phyloP scores from a whole-genome alignment of 2,888 invertebrate genomes.

The Allophyes oxyacanthae region DNA sequence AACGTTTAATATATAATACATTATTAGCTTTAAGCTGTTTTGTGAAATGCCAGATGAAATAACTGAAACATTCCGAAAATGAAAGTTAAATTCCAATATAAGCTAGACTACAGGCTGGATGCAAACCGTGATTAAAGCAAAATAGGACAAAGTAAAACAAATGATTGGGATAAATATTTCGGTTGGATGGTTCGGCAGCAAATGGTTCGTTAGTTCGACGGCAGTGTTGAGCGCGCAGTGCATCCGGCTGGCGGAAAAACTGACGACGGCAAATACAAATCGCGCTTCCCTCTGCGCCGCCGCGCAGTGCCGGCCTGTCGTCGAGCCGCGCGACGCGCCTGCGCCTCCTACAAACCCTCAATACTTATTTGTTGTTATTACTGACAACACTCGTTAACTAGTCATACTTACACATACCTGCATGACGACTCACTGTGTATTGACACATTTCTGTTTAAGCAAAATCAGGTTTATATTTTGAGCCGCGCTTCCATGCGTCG shows the following conservation, averaged over 20 bases:
- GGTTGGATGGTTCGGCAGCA: slow-evolving; percentile 72
- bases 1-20: no score
- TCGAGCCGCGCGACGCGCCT: slow-evolving; percentile 16
- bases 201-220: slow-evolving; percentile 84
- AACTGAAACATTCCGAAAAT: no score
- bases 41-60: no score
- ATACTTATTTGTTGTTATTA: slow-evolving; percentile 30
- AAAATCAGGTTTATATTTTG: slow-evolving; percentile 12
- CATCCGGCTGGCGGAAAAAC: slow-evolving; percentile 79
- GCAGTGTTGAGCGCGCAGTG: slow-evolving; percentile 72
- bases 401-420: slow-evolving; percentile 32
- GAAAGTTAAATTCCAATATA: no score
- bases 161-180: slow-evolving; percentile 78
- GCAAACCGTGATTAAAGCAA: slow-evolving; percentile 54
- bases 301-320: slow-evolving; percentile 12
- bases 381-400: slow-evolving; percentile 36
- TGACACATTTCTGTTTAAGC: slow-evolving; percentile 36
- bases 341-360: background rate
- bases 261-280: slow-evolving; percentile 83
- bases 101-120: slow-evolving; percentile 8
- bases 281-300: slow-evolving; percentile 67
- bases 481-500: slow-evolving; percentile 3
- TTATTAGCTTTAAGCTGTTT: no score
- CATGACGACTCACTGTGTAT: slow-evolving; percentile 19
- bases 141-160: slow-evolving; percentile 67